A percentile compares a stretch with the other conserved stretches of the same genome.
Conservation (phyloP, 2,797 vertebrate species). For the Scomberomorus guttatus region DNA sequence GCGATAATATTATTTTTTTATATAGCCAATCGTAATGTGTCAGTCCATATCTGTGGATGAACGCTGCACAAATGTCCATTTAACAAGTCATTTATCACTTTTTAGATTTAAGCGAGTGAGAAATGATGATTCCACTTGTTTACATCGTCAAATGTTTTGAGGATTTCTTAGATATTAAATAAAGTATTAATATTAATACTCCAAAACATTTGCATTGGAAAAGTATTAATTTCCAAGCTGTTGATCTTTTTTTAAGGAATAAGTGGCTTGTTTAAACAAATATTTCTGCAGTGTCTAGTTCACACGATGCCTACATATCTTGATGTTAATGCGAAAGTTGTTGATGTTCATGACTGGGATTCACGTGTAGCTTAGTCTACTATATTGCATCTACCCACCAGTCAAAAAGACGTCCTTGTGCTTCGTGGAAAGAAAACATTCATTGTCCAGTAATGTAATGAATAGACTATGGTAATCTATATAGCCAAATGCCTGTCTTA, state of each 20-base stretch:
- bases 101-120: neutral
- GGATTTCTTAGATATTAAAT: slow-evolving; percentile 1
- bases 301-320: slow-evolving; percentile 75
- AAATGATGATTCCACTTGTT: neutral
- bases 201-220: slow-evolving; percentile 1
- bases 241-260: neutral
- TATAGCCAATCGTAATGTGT: slow-evolving; percentile 67
- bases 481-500: slow-evolving; percentile 59
- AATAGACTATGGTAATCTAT: slow-evolving; percentile 52
- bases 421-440: slow-evolving; percentile 58
- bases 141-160: slow-evolving; percentile 12
- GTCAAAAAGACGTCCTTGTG: slow-evolving; percentile 62
- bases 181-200: slow-evolving; percentile 36
- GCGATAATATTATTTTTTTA: slow-evolving; percentile 57
- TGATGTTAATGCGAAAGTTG: slow-evolving; percentile 56
- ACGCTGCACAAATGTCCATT: slow-evolving; percentile 58
- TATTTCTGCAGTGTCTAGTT: slow-evolving; percentile 46
- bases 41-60: slow-evolving; percentile 77
- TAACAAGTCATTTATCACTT: slow-evolving; percentile 45
- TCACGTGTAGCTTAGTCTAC: slow-evolving; percentile 62
- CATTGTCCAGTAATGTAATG: slow-evolving; percentile 66
- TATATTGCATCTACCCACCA: slow-evolving; percentile 54
- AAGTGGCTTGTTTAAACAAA: slow-evolving; percentile 60
- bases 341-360: slow-evolving; percentile 62
- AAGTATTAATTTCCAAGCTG: slow-evolving; percentile 2